Evolutionary conservation across 2,888 invertebrate genomes (phyloP), one percentile per base, ranked within the genome.

Genomic region (Acleris literana): DNA sequence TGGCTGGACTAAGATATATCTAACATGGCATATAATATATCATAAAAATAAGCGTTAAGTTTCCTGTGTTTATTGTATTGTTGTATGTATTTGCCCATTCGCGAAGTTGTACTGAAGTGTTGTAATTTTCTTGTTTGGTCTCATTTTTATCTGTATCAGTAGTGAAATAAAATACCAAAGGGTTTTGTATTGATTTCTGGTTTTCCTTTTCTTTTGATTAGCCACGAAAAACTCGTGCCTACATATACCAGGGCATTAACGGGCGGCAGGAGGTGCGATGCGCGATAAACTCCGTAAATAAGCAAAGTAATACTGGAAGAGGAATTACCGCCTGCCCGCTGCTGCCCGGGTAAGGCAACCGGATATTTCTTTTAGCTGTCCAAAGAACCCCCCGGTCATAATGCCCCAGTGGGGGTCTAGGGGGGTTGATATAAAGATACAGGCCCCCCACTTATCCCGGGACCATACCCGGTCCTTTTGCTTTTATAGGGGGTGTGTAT

Each of bases 321-420:
- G 86, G 90, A 86, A 90, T 88, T 88, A 87, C 88, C 85, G 88
- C 82, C 85, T 82, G 81, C 81, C 77, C 80, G 85, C 81, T 82
- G 84, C 82, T 83, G 80, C 82, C 82, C 84, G 84, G 83, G 85
- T 82, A 86, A 87, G 78, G 88, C 89, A 84, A 86, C 91, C 91
- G 91, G 90, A 91, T 92, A 92, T 92, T 92, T 92, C 92, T 92
- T 90, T 92, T 90, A 92, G 92, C 91, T 91, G 91, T 91, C 92
- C 92, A 90, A 92, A 90, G 90, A 88, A 87, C 90, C 91, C 86
- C 90, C 91, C 91, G 88, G 88, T 88, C 88, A 90, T 91, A 91
- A 92, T 91, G 88, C 88, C 87, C 86, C 81, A 81, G 83, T 80
- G 83, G 83, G 84, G 89, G 88, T 79, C 76, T 79, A 70, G 83